Evolutionary conservation across 2,113 vertebrate genomes (phyloP).

Genomic region (Nicator chloris): DNA sequence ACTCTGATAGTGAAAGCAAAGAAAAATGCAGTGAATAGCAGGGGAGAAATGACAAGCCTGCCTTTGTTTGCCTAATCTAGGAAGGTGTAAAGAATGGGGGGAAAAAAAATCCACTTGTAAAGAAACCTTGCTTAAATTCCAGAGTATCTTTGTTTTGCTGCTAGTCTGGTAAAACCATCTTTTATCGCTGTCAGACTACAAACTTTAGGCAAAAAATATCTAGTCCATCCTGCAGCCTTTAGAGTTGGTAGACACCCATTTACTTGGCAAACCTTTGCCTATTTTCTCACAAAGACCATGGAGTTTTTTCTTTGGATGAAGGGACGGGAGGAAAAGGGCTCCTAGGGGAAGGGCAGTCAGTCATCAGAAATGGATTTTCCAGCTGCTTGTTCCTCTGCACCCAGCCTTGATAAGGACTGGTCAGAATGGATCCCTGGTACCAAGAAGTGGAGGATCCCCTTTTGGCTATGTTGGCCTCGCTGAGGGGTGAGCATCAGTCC

Average conservation of each 20-base stretch:
- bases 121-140: not conserved
- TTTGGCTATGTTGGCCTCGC: not conserved
- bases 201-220: not conserved
- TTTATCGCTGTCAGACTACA: not conserved
- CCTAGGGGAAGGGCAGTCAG: not conserved
- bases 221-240: not conserved
- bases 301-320: not conserved
- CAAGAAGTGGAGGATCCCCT: not conserved
- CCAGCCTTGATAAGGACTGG: not conserved
- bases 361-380: not conserved
- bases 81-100: not conserved
- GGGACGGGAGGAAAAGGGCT: rapidly evolving
- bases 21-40: slow-evolving; percentile 28
- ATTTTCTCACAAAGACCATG: not conserved
- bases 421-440: not conserved
- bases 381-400: not conserved
- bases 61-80: not conserved
- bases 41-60: not conserved
- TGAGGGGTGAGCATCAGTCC: not conserved
- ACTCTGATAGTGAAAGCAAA: slow-evolving; percentile 47
- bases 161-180: not conserved
- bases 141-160: not conserved
- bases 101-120: not conserved
- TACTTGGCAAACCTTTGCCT: not conserved
- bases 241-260: not conserved